Evolutionary conservation across 2,888 invertebrate species (phyloP).

Genomic region (Eulithis prunata): DNA sequence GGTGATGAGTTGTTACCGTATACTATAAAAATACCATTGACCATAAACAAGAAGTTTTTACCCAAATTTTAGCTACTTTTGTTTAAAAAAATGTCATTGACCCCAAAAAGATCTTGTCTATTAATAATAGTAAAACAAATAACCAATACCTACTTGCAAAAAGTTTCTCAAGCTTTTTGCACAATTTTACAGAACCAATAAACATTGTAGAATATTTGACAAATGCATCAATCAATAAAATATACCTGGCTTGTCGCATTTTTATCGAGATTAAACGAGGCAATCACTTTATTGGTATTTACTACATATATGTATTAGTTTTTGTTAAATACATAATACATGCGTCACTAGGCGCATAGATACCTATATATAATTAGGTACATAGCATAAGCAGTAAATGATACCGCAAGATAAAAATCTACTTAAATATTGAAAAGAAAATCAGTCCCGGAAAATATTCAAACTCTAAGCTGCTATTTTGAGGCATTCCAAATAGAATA

Average conservation of each 20-base stretch:
- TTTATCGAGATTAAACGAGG: slow-evolving; percentile 34
- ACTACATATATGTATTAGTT: slow-evolving; percentile 33
- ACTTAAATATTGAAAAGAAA: too few relatives aligned
- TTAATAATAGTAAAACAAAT: neutral
- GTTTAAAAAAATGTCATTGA: too few relatives aligned
- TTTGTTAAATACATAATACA: neutral
- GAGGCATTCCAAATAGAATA: too few relatives aligned
- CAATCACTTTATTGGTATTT: slow-evolving; percentile 49
- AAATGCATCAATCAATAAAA: slow-evolving; percentile 19
- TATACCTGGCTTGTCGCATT: slow-evolving; percentile 23
- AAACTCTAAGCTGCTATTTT: too few relatives aligned
- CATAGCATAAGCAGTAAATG: too few relatives aligned
- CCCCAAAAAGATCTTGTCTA: too few relatives aligned
- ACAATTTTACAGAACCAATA: slow-evolving; percentile 23
- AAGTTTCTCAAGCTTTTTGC: slow-evolving; percentile 33
- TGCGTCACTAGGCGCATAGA: neutral
- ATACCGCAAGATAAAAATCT: too few relatives aligned
- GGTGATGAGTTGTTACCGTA: too few relatives aligned
- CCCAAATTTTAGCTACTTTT: neutral
- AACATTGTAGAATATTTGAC: slow-evolving; percentile 33
- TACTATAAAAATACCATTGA: neutral
- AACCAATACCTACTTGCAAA: slow-evolving; percentile 2
- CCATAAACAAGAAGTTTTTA: neutral
- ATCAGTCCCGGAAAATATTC: too few relatives aligned
- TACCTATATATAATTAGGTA: neutral